Percentiles rank a stretch among this genome's conserved stretches.
Evolutionary conservation across 2,888 invertebrate species (phyloP).

Genomic region (Lathronympha strigana): DNA sequence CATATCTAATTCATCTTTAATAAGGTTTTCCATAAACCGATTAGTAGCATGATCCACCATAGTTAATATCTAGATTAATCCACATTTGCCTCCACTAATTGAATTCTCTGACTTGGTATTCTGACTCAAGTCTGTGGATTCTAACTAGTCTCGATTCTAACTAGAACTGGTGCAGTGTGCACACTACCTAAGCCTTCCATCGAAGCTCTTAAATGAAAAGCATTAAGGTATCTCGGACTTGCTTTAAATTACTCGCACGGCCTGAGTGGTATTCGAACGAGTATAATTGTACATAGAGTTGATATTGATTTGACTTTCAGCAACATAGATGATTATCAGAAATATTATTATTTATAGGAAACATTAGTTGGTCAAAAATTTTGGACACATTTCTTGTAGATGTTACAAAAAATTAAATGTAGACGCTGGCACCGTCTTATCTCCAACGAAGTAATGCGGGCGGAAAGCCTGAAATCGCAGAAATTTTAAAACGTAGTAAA

Average conservation of each 20-base stretch:
- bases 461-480: too few species aligned
- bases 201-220: slow-evolving; percentile 18
- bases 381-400: too few species aligned
- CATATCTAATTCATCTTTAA: too few species aligned
- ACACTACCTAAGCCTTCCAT: neutral
- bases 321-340: too few species aligned
- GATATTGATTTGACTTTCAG: neutral
- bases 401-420: too few species aligned
- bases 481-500: too few species aligned
- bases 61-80: neutral
- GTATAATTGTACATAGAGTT: neutral
- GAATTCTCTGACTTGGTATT: neutral
- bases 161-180: neutral
- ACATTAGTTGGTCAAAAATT: neutral
- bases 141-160: neutral
- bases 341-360: neutral
- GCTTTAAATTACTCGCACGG: slow-evolving; percentile 16
- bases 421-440: too few species aligned
- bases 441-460: too few species aligned
- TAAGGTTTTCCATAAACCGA: too few species aligned
- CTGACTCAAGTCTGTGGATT: neutral
- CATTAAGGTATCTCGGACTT: slow-evolving; percentile 23
- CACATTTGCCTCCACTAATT: neutral
- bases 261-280: neutral
- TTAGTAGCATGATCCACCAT: neutral